Percentiles rank a stretch among this genome's conserved stretches.
Conservation (phyloP, 2,113 vertebrate genomes). For the Pleuronectes platessa region DNA sequence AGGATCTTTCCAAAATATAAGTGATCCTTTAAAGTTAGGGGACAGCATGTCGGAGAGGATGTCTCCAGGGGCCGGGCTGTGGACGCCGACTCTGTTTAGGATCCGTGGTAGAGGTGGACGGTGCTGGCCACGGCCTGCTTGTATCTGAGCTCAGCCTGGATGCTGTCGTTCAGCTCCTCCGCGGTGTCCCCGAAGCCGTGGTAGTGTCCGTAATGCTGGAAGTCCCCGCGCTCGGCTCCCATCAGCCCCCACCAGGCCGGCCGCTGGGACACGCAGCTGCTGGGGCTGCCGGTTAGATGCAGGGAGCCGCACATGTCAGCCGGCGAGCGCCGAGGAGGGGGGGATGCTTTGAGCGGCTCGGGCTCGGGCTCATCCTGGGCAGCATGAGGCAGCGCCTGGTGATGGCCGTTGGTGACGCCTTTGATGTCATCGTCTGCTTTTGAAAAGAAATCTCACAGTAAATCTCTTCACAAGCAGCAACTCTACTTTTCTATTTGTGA, state of each 20-base stretch:
- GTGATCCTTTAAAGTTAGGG: too few relatives aligned
- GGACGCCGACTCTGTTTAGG: slow-evolving; percentile 67
- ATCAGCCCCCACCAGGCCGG: slow-evolving; percentile 81
- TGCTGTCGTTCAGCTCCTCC: slow-evolving; percentile 89
- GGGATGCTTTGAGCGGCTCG: slow-evolving; percentile 41
- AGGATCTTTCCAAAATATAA: too few relatives aligned
- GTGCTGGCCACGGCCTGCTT: slow-evolving; percentile 81
- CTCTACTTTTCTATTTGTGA: not conserved
- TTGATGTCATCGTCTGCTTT: slow-evolving; percentile 70
- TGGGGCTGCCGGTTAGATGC: slow-evolving; percentile 87
- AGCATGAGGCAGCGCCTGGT: slow-evolving; percentile 33
- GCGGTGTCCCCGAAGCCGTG: slow-evolving; percentile 98
- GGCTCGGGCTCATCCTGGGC: slow-evolving; percentile 67
- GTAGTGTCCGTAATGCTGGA: slow-evolving; percentile 91
- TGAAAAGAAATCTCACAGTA: slow-evolving; percentile 18
- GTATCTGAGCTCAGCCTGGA: slow-evolving; percentile 80
- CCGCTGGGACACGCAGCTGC: slow-evolving; percentile 83
- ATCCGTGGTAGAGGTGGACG: slow-evolving; percentile 87
- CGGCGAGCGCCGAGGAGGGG: slow-evolving; percentile 16
- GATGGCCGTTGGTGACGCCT: slow-evolving; percentile 76
- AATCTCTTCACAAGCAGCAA: not conserved
- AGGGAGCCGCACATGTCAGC: slow-evolving; percentile 91
- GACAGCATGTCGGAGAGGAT: not conserved
- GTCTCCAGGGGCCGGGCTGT: not conserved
- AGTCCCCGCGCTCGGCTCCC: slow-evolving; percentile 80